Evolutionary conservation across 2,113 vertebrate species (phyloP), one percentile per base, ranked within the genome.

Genomic region (Phycodurus eques): DNA sequence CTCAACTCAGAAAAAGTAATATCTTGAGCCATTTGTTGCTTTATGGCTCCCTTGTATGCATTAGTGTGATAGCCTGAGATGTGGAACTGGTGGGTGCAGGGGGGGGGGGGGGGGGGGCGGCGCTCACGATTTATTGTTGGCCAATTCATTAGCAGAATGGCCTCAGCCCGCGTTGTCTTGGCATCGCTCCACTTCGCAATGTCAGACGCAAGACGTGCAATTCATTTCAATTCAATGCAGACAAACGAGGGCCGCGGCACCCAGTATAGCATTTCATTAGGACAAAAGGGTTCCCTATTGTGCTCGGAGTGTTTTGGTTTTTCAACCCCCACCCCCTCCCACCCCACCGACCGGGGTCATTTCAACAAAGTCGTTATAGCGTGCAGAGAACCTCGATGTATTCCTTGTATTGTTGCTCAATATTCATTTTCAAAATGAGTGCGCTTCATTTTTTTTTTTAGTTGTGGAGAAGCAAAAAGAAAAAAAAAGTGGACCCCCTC

Each of bases 111-210:
- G 5, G 15, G 14, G 66, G 15, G 14, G 6, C n/a, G n/a, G n/a
- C n/a, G 15, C 11, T 46, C 42, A 66, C 73, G 75, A 87, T 85
- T 81, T 71, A 82, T 68, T 6, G 59, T 27, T 1, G 12, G 20
- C 51, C 69, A 68, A 68, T 84, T 75, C 77, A 75, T 81, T 77
- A 78, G 49, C 51, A 71, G 46, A 80, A 75, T 49, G 75, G 64
- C 66, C 42, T 61, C 19, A 1, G 75, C 54, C 67, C 59, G 19
- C 62, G 60, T 61, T 81, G 57, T 54, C 13, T 77, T 86, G 90
- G 92, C 87, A 57, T 57, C 11, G 20, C 62, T 84, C 90, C 91
- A 92, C 22, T 64, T 76, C 76, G 44, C 91, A 92, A 92, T 88
- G 91, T 92, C 91, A 91, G 82, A 86, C 53, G 0, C 44, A 44